Evolutionary conservation across 2,113 vertebrate species (phyloP), one percentile per base, ranked within the genome.

Genomic region (Rhadina sibilatrix): DNA sequence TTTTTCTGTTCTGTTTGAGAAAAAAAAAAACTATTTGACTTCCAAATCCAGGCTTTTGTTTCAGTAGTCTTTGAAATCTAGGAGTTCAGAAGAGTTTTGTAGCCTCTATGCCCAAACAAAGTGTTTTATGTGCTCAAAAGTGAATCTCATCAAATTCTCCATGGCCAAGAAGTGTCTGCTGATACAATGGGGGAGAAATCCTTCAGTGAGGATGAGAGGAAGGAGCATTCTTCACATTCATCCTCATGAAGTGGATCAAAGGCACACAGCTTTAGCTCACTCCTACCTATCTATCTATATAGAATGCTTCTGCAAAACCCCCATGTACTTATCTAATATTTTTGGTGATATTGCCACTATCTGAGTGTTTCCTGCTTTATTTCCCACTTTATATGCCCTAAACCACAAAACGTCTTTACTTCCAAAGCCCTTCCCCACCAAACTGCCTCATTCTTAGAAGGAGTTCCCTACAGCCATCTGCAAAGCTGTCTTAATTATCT

Each of bases 401-500:
- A 81, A 92, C 0, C 24, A 37, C 1, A 1, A 68, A 52, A 87
- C 28, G 42, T 46, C 35, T 66, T 89, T 35, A 66, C 23, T 81
- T 76, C 52, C 56, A 86, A 88, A 93, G 30, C 24, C 13, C 42
- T 78, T 83, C 27, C 24, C 30, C 27, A 78, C 31, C 47, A 90
- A 88, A 80, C 15, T 85, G 37, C 44, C 37, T 86, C 12, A 47
- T 75, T 86, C 47, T 75, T 90, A 77, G 81, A 61, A 91, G 76
- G 80, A 93, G 19, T 68, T 71, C 86, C 89, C 72, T 71, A 44
- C 33, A 66, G 68, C 82, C 72, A 74, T 49, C 69, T 78, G 83
- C 57, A 94, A 89, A 92, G 44, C 81, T 82, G 31, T 49, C 87
- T 89, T 72, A 94, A 94, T 94, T 94, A 89, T 78, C 81, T 87